Base-by-base conservation (phyloP, 2,888 invertebrate genomes). In the Hyposoter dolosus region DNA sequence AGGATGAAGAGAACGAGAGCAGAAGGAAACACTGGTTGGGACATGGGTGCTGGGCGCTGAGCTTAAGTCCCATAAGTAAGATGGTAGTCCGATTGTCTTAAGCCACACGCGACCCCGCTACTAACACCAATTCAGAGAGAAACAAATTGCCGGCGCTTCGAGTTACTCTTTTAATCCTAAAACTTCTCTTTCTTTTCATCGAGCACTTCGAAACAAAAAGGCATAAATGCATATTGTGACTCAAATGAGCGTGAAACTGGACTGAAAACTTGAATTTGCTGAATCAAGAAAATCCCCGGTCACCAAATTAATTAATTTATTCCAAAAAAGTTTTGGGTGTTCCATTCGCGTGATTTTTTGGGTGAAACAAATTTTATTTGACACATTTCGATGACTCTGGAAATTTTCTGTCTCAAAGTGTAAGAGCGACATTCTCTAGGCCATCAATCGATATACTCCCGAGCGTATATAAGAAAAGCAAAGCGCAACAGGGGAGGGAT, bases 141-240 rank as follows among this genome's bases (percentile, higher is more conserved):
- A 89, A 91, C 90, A 91, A 91, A 91, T 91, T 89, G 90, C 87
- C 84, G 83, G 84, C 84, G 88, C 76, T 91, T 90, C 87, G 84
- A 87, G 80, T 77, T 83, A 32, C 76, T 83, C 80, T 65, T 65
- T 60, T n/a, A 23, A 80, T 66, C 45, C 56, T 69, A 15, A 69
- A 53, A 47, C 23, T 19, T 35, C 74, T 53, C 68, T 19, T 60
- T 47, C 23, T 82, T 63, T 56, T 77, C 19, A 72, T 69, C 28
- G 28, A 47, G 19, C 9, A 28, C 28, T 47, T 1, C 0, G 9
- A n/a, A 35, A 28, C n/a, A 32, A n/a, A 71, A 53, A 10, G 35
- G 35, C 71, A n/a, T n/a, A 50, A 40, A 53, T n/a, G 28, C 10
- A n/a, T 10, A 10, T 71, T 35, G 28, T 19, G 10, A 23, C 1